Percentiles rank a stretch among this genome's conserved stretches.
These are phyloP conservation scores for Indri indri DNA, from an alignment of 2,113 vertebrate genomes.

Conservation along the genomic window DNA sequence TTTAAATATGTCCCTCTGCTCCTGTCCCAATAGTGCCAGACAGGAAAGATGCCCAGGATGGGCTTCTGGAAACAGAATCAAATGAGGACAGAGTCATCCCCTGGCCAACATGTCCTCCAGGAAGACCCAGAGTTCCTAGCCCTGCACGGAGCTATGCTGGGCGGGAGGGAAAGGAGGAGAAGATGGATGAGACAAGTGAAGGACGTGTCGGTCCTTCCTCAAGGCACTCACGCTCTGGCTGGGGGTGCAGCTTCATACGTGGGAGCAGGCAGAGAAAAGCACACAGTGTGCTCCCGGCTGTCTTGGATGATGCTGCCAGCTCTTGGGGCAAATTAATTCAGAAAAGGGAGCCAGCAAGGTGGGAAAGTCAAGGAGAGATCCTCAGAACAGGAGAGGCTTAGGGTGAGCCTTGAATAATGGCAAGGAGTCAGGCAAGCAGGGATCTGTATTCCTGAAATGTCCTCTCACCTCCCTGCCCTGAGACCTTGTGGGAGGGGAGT, in stretches of 20 bases:
- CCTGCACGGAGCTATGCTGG: neutral
- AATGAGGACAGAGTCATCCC: neutral
- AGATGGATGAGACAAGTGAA: neutral
- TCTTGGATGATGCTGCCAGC: conserved; percentile 39
- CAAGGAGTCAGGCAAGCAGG: neutral
- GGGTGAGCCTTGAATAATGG: neutral
- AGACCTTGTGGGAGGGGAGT: fast-evolving
- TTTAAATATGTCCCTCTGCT: neutral
- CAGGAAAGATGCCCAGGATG: neutral
- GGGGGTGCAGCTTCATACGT: neutral
- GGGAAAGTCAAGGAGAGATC: conserved; percentile 46
- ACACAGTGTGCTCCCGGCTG: neutral
- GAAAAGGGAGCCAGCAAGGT: conserved; percentile 43
- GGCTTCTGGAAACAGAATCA: neutral
- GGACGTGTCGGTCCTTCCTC: neutral
- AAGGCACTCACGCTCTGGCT: neutral
- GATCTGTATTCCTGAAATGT: neutral
- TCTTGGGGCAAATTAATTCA: conserved; percentile 50
- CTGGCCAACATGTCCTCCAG: neutral
- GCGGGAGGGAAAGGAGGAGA: neutral
- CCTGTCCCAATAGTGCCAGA: neutral
- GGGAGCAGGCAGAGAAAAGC: neutral
- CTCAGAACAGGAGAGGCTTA: neutral
- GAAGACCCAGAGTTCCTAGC: neutral
- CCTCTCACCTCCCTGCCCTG: neutral